These are phyloP conservation scores for Cirrhinus molitorella DNA, from an alignment of 2,797 vertebrate species.

Conservation along the genomic window DNA sequence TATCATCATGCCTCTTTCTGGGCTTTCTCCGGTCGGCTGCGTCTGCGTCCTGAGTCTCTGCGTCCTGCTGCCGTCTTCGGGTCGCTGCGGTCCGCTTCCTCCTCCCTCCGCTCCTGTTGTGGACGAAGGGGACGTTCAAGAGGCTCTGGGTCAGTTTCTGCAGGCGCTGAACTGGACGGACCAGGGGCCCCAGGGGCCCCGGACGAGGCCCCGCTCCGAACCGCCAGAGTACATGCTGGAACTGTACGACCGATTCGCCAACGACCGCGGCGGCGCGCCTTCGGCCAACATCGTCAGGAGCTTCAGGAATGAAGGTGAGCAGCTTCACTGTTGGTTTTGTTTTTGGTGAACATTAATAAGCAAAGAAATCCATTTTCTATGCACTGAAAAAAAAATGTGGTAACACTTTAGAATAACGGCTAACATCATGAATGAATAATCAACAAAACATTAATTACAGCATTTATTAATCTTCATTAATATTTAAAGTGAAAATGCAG, in stretches of 20 bases:
- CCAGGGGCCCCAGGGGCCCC: constrained; percentile 78
- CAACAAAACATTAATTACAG: too few species aligned
- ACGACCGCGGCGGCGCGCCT: constrained; percentile 84
- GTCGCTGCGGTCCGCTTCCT: constrained; percentile 80
- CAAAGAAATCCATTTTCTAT: background rate
- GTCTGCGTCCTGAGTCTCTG: constrained; percentile 65
- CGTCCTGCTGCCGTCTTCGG: constrained; percentile 64
- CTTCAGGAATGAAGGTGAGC: constrained; percentile 94
- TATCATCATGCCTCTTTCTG: constrained; percentile 68
- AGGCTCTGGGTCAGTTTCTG: constrained; percentile 88
- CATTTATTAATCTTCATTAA: too few species aligned
- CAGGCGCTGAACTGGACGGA: constrained; percentile 90
- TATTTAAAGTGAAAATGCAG: too few species aligned
- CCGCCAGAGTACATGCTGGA: constrained; percentile 95
- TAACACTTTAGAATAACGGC: too few species aligned
- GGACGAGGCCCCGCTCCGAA: constrained; percentile 73
- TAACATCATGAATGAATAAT: too few species aligned
- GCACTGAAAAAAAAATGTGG: too few species aligned
- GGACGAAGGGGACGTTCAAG: constrained; percentile 79
- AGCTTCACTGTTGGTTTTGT: background rate
- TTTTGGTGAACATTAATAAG: background rate
- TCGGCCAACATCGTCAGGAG: constrained; percentile 90
- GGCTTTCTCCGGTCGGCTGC: constrained; percentile 55
- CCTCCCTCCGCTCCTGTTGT: constrained; percentile 60
- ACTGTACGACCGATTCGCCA: constrained; percentile 90